These are phyloP conservation scores for Pseudorhombus dupliciocellatus DNA, from an alignment of 2,113 vertebrate genomes.

Conservation along the genomic window DNA sequence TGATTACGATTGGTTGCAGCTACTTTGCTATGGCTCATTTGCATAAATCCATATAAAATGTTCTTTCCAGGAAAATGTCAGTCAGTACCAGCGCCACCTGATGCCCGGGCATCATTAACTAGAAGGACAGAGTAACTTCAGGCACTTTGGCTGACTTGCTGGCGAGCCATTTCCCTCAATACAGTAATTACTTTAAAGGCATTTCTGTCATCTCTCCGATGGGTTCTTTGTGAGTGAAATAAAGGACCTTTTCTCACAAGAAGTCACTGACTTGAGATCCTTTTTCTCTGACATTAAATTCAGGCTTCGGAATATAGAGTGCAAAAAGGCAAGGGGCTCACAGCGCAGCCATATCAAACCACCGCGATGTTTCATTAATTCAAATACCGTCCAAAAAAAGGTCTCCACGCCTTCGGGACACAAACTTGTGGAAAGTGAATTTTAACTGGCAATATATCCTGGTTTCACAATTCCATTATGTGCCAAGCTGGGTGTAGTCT, in stretches of 20 bases:
- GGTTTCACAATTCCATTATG: slow-evolving; percentile 75
- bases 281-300: slow-evolving; percentile 58
- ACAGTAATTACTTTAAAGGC: slow-evolving; percentile 68
- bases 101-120: slow-evolving; percentile 77
- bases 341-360: slow-evolving; percentile 35
- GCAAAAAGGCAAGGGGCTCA: slow-evolving; percentile 41
- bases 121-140: slow-evolving; percentile 47
- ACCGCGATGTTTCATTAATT: slow-evolving; percentile 63
- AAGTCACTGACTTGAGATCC: slow-evolving; percentile 56
- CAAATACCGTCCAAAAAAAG: slow-evolving; percentile 62
- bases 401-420: slow-evolving; percentile 62
- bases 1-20: slow-evolving; percentile 85
- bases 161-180: slow-evolving; percentile 49
- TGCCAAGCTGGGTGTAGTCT: slow-evolving; percentile 69
- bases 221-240: slow-evolving; percentile 65
- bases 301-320: slow-evolving; percentile 42
- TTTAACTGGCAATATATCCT: slow-evolving; percentile 66
- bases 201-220: slow-evolving; percentile 55
- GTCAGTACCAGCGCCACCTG: slow-evolving; percentile 85
- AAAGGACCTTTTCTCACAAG: slow-evolving; percentile 57
- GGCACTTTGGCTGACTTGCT: slow-evolving; percentile 48
- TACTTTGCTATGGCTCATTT: slow-evolving; percentile 83
- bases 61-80: slow-evolving; percentile 82
- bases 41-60: slow-evolving; percentile 88
- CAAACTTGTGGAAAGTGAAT: slow-evolving; percentile 69